Evolutionary conservation across 2,113 vertebrate genomes (phyloP).

Genomic region (Megaptera novaeangliae): DNA sequence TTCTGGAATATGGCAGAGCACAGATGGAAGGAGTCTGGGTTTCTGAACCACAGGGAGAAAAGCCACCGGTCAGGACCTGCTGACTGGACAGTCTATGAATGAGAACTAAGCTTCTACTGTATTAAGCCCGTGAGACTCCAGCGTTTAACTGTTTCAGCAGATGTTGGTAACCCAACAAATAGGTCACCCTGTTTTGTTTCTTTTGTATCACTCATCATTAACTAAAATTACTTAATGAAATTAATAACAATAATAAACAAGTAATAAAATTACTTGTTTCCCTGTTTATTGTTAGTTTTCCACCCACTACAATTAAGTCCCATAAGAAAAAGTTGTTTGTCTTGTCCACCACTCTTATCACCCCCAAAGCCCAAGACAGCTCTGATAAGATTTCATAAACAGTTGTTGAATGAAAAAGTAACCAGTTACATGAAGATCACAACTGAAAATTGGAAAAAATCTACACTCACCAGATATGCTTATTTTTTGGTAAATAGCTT

Average conservation of each 20-base stretch:
- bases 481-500: background rate
- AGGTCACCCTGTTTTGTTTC: background rate
- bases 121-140: background rate
- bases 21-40: background rate
- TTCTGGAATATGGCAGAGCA: background rate
- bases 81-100: background rate
- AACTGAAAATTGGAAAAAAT: background rate
- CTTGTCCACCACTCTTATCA: background rate
- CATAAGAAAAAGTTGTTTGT: background rate
- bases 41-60: background rate
- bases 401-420: background rate
- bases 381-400: background rate
- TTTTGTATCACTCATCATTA: background rate
- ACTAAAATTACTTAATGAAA: background rate
- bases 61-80: background rate
- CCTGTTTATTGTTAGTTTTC: background rate
- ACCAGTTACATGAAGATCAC: background rate
- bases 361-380: background rate
- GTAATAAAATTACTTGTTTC: background rate
- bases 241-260: too few relatives aligned
- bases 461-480: background rate
- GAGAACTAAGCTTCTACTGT: background rate
- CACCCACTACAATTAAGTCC: background rate
- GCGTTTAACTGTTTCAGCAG: background rate
- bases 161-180: background rate